Base-by-base conservation (phyloP, 1,140 invertebrate species). In the Pteromalus puparum region DNA sequence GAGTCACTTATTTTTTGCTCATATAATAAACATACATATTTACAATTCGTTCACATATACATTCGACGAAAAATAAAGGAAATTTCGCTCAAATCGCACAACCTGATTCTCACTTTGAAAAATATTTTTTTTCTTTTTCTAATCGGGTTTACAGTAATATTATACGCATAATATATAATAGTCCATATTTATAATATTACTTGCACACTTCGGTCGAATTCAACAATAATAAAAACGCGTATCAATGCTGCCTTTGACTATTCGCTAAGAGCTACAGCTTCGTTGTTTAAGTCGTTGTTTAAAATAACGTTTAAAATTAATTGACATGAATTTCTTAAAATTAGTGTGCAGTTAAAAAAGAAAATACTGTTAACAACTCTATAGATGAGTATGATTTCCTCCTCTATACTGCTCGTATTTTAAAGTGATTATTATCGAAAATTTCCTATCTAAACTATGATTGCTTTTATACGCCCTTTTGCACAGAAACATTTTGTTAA, bases 291-390 rank as follows among this genome's bases (percentile, higher is more conserved):
- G 65, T 78, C 65, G 21, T 72, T 38, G 38, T 12, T 61, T 61
- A 5, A 70, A 24, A 61, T 61, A 61, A 61, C 53, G 18, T 61
- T 7, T 30, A 48, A 74, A 21, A 77, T 70, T 48, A 83, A 30
- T 76, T 4, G 24, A 21, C 13, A 65, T 61, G 28, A 28, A 24
- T 24, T 9, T 10, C 74, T 53, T 77, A 53, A n/a, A 48, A 77
- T 68, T 77, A 83, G 26, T 73, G 18, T 21, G 9, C 34, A 26
- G 34, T 38, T 38, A 24, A 38, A 61, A 61, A 74, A 42, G 12
- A 61, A 68, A 82, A 78, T 83, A 83, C 82, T 78, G 82, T 72
- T 78, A 72, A 26, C 61, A 53, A 72, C n/a, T n/a, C n/a, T 30
- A 30, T 30, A 30, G 15, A 83, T 77, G 61, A 76, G 34, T 15